These are phyloP conservation scores for Ostrea denselamellosa DNA, from an alignment of 1,140 invertebrate genomes.

Conservation along the genomic window DNA sequence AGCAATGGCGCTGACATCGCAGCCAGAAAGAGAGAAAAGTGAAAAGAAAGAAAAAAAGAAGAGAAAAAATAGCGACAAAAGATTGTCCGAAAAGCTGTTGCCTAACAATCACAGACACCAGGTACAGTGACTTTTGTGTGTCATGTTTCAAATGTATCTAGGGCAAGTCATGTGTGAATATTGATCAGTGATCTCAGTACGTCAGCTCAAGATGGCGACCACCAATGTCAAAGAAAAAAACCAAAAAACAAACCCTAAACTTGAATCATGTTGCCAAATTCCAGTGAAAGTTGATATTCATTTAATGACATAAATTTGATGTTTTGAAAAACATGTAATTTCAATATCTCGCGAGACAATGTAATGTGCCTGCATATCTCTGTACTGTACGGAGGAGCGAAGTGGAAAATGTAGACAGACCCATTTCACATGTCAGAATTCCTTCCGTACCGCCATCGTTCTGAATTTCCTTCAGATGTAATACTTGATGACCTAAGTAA, in stretches of 20 bases:
- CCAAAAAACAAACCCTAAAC: not conserved
- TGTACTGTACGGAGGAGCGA: too few relatives aligned
- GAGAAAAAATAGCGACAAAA: not conserved
- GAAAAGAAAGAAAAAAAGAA: constrained; percentile 23
- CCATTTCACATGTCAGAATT: too few relatives aligned
- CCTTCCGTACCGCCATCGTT: too few relatives aligned
- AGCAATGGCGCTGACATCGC: constrained; percentile 8
- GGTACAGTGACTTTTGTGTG: not conserved
- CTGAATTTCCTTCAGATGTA: too few relatives aligned
- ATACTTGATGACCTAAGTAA: too few relatives aligned
- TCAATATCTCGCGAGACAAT: too few relatives aligned
- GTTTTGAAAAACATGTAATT: too few relatives aligned
- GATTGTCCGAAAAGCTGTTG: not conserved
- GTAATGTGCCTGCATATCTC: too few relatives aligned
- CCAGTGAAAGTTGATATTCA: too few relatives aligned
- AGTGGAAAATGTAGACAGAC: too few relatives aligned
- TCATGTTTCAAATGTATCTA: not conserved
- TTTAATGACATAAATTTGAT: too few relatives aligned
- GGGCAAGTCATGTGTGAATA: constrained; percentile 14
- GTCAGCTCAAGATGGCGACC: constrained; percentile 32
- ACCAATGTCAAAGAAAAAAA: not conserved
- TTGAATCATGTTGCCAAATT: too few relatives aligned
- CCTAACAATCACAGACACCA: not conserved
- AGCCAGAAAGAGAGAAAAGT: constrained; percentile 3
- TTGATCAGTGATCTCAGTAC: constrained; percentile 4